A percentile compares a stretch with the other conserved stretches of the same genome.
These are phyloP conservation scores for Sarcophaga peregrina DNA, from an alignment of 1,140 invertebrate species.

Conservation along the genomic window DNA sequence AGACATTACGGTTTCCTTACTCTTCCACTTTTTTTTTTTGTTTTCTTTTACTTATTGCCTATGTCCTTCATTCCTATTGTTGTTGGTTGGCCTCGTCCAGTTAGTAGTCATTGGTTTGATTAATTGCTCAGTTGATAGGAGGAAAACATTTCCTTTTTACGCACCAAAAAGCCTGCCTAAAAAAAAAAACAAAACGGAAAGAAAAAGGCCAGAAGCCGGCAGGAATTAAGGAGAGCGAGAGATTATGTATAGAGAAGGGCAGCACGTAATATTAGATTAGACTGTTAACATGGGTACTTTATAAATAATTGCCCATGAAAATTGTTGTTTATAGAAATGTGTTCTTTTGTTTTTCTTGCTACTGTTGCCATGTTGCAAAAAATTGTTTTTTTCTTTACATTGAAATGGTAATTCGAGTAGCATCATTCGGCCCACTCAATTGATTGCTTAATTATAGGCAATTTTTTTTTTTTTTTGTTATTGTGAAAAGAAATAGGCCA, in stretches of 20 bases:
- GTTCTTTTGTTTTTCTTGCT: not conserved
- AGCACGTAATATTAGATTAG: not conserved
- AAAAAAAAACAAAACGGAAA: not conserved
- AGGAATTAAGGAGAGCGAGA: no score
- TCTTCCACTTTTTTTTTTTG: not conserved
- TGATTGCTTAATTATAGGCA: no score
- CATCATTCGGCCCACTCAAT: no score
- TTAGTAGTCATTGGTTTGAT: conserved; percentile 24
- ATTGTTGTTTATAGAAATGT: conserved; percentile 1
- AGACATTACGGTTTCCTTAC: no score
- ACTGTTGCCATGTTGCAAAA: no score
- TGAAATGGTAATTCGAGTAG: no score
- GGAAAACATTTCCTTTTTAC: conserved; percentile 6
- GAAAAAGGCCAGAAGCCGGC: no score
- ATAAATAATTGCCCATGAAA: conserved; percentile 11
- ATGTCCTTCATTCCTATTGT: not conserved
- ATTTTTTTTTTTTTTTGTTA: no score
- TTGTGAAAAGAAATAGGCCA: no score
- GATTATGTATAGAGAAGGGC: no score
- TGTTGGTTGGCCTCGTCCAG: not conserved
- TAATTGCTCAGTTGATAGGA: conserved; percentile 21
- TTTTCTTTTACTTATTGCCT: not conserved
- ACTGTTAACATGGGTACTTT: conserved; percentile 22
- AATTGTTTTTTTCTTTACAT: no score
- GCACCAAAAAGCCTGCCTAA: not conserved